These are phyloP conservation scores for Salmo trutta DNA, from an alignment of 2,797 vertebrate species.

Conservation along the genomic window DNA sequence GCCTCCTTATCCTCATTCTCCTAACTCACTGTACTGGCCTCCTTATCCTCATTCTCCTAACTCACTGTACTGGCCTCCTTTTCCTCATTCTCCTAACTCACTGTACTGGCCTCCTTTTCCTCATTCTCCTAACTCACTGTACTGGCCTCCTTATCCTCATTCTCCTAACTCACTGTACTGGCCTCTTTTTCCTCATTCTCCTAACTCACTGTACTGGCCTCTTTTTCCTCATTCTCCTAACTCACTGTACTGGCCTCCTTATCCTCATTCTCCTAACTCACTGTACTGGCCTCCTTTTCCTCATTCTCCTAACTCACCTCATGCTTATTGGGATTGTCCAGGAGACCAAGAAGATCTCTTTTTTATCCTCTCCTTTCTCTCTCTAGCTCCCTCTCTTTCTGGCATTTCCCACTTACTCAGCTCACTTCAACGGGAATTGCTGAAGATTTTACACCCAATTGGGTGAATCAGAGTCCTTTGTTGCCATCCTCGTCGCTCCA, in stretches of 20 bases:
- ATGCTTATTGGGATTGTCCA: not conserved
- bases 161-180: not conserved
- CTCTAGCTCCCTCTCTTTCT: conserved; percentile 28
- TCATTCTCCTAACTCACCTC: not conserved
- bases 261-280: not conserved
- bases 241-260: not conserved
- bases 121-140: not conserved
- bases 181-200: not conserved
- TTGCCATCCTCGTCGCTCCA: conserved; percentile 87
- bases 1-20: not conserved
- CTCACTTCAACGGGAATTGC: conserved; percentile 74
- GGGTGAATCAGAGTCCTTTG: conserved; percentile 90
- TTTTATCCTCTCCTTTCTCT: conserved; percentile 4
- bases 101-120: not conserved
- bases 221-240: not conserved
- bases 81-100: not conserved
- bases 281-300: not conserved
- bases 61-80: not conserved
- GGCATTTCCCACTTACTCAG: conserved; percentile 68
- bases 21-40: no score
- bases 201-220: no score
- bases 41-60: not conserved
- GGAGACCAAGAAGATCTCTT: not conserved
- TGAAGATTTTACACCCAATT: conserved; percentile 95
- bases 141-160: not conserved